Percentiles rank a stretch among this genome's conserved stretches.
phyloP scores from a whole-genome alignment of 2,888 invertebrate genomes.

The Calameuta filiformis region DNA sequence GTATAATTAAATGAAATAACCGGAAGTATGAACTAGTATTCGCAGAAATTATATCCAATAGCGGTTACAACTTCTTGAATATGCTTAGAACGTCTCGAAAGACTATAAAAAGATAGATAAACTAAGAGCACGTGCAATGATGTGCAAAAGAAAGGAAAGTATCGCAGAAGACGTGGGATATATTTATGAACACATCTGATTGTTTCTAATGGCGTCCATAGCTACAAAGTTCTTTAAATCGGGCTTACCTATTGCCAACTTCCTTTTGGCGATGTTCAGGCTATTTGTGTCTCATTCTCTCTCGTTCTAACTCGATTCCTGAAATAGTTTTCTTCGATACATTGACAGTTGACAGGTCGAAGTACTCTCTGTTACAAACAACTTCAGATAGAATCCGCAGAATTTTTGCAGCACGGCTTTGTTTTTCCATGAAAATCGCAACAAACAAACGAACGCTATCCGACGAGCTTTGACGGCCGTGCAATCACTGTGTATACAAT shows the following conservation, averaged over 20 bases:
- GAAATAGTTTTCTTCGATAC: not conserved
- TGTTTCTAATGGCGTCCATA: not conserved
- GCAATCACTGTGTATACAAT: not conserved
- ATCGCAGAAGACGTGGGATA: not conserved
- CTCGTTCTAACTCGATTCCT: not conserved
- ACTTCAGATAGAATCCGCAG: not conserved
- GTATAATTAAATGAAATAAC: not conserved
- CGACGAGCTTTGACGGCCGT: slow-evolving; percentile 5
- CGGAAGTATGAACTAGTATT: not conserved
- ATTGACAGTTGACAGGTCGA: slow-evolving; percentile 3
- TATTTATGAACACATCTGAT: not conserved
- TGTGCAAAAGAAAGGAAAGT: not conserved
- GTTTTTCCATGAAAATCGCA: slow-evolving; percentile 34
- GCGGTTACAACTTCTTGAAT: not conserved
- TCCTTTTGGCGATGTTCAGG: not conserved
- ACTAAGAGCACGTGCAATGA: not conserved
- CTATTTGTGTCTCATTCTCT: not conserved
- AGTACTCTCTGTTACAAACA: not conserved
- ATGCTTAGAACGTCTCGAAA: not conserved
- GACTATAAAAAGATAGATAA: not conserved
- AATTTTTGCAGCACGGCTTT: slow-evolving; percentile 31
- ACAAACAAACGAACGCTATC: slow-evolving; percentile 17
- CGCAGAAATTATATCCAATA: not conserved
- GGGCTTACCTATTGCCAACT: not conserved
- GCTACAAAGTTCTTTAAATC: not conserved